Evolutionary conservation across 2,888 invertebrate genomes (phyloP), one percentile per base, ranked within the genome.

Genomic region (Taphrorychus bicolor): DNA sequence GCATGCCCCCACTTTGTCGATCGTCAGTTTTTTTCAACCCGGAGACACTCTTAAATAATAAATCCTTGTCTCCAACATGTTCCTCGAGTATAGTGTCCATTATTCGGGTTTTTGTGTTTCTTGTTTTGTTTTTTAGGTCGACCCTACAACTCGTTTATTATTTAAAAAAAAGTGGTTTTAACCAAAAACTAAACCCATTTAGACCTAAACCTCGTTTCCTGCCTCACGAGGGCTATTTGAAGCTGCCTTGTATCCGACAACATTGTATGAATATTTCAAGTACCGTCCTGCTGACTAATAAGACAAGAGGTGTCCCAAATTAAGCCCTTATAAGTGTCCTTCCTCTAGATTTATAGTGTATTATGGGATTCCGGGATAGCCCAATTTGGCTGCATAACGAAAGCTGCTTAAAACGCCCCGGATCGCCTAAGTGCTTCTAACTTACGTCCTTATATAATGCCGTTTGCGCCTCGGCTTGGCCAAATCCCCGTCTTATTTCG

Each of bases 351-450:
- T 66, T 66, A 66, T 66, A 41, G 66, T 66, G 56, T 60, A 66
- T 66, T 66, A 66, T 14, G 42, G 60, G 66, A 65, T 60, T 60
- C 41, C 11, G 59, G 41, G 60, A 49, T 56, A 24, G 66, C 59
- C 66, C 66, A 66, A 60, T 66, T 66, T 54, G 62, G 53, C 62
- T 62, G 62, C 62, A 62, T 62, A 54, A 42, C 62, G 62, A 62
- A 62, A 62, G 62, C 62, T 48, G 62, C 62, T 62, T 62, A 45
- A 48, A 56, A 21, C 56, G 54, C 54, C 32, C 14, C 18, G 48
- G 62, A 18, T 66, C 18, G 56, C 48, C 64, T 59, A 60, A 66
- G 59, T 54, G 32, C 45, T 41, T 56, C 32, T 60, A 60, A 66
- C 59, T 66, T 66, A 60, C 59, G 66, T 60, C 56, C 56, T 59